These are phyloP conservation scores for Rhynchotus rufescens DNA, from an alignment of 2,797 vertebrate species.

Conservation along the genomic window DNA sequence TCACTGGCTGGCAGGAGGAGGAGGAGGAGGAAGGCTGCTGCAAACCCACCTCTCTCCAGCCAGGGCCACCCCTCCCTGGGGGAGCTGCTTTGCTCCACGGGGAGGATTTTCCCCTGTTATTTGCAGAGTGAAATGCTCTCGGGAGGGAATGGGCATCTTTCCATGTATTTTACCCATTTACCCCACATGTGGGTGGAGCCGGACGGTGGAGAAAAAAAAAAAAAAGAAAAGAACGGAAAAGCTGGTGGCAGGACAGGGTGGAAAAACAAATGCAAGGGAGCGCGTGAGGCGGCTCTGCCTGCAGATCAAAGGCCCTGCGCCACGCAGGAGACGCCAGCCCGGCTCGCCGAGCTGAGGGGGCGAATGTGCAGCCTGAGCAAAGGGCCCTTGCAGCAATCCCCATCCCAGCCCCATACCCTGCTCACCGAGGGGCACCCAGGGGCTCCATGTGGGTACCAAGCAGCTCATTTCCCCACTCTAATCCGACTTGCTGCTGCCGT, in stretches of 20 bases:
- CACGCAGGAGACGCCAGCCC: neutral
- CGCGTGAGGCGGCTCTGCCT: neutral
- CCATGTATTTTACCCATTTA: neutral
- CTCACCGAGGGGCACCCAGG: neutral
- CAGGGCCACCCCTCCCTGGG: neutral
- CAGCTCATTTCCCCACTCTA: neutral
- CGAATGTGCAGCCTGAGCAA: neutral
- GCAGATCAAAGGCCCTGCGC: neutral
- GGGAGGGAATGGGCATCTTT: neutral
- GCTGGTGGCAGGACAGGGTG: conserved; percentile 12
- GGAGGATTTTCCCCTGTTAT: neutral
- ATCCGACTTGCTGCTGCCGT: neutral
- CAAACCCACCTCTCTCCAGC: neutral
- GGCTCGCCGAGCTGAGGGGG: neutral
- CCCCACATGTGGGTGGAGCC: neutral
- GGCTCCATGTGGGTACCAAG: neutral
- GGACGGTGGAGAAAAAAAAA: neutral
- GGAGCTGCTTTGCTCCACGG: conserved; percentile 3
- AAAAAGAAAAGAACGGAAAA: conserved; percentile 27
- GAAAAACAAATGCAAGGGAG: conserved; percentile 39
- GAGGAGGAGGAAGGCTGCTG: conserved; percentile 22
- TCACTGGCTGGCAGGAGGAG: neutral
- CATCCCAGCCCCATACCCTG: accelerated
- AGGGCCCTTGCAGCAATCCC: neutral
- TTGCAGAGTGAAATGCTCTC: neutral